phyloP scores from a whole-genome alignment of 1,140 invertebrate species.

The Neodiprion fabricii region DNA sequence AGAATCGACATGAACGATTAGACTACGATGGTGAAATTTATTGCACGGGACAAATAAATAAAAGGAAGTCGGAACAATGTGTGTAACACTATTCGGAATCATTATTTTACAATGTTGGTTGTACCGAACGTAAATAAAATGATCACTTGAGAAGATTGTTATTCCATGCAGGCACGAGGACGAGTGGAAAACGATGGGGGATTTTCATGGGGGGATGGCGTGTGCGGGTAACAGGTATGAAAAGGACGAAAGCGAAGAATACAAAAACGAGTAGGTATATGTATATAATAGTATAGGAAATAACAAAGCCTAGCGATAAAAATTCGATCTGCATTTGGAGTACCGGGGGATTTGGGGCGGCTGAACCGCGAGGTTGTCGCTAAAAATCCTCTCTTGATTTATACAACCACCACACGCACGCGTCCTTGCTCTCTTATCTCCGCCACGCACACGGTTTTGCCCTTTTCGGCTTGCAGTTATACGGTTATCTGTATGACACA shows the following conservation, averaged over 20 bases:
- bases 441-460: constrained; percentile 13
- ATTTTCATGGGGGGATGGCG: too few species aligned
- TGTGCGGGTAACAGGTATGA: neutral
- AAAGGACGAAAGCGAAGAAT: neutral
- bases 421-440: constrained; percentile 26
- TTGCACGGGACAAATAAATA: too few species aligned
- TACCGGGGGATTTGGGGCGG: neutral
- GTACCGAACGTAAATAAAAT: too few species aligned
- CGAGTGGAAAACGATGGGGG: too few species aligned
- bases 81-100: too few species aligned
- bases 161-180: too few species aligned
- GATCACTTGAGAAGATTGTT: too few species aligned
- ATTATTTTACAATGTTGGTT: too few species aligned
- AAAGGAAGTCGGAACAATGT: too few species aligned
- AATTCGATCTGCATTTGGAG: constrained; percentile 19
- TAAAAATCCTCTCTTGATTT: constrained; percentile 30
- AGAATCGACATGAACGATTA: too few species aligned
- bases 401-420: constrained; percentile 29
- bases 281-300: neutral
- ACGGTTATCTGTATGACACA: constrained; percentile 16
- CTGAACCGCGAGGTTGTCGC: constrained; percentile 10
- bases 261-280: neutral
- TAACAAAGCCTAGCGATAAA: constrained; percentile 9
- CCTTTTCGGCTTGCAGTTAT: constrained; percentile 17
- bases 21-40: too few species aligned